Evolutionary conservation across 1,140 invertebrate genomes (phyloP).

Genomic region (Bathynomus jamesi): DNA sequence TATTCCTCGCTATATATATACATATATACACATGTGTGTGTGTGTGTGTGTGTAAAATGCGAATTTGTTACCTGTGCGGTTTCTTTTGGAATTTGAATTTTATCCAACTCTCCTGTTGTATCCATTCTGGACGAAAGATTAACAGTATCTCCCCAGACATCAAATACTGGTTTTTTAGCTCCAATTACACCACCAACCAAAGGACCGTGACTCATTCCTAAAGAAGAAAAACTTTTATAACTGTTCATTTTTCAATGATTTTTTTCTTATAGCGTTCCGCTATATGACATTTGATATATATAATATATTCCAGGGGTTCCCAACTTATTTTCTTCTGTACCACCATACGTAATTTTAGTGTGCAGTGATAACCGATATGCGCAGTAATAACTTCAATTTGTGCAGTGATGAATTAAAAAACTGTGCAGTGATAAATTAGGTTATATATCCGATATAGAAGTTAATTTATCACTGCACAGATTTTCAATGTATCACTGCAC

Average conservation of each 20-base stretch:
- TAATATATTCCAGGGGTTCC: neutral
- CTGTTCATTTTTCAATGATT: neutral
- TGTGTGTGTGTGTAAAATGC: too few relatives aligned
- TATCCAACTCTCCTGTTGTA: slow-evolving; percentile 74
- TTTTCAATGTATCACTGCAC: too few relatives aligned
- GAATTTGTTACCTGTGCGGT: slow-evolving; percentile 74
- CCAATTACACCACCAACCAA: slow-evolving; percentile 96
- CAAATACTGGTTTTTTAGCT: slow-evolving; percentile 93
- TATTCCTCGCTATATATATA: too few relatives aligned
- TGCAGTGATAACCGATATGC: too few relatives aligned
- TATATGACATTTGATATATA: neutral
- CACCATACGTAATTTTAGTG: too few relatives aligned
- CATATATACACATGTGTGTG: too few relatives aligned
- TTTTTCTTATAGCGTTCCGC: neutral
- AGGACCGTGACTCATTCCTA: slow-evolving; percentile 70
- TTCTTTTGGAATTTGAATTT: slow-evolving; percentile 77
- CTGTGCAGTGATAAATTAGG: too few relatives aligned
- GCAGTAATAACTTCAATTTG: too few relatives aligned
- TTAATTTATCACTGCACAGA: too few relatives aligned
- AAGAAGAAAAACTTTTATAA: slow-evolving; percentile 30
- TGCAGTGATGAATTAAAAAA: too few relatives aligned
- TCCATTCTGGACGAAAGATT: slow-evolving; percentile 93
- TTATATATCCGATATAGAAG: too few relatives aligned
- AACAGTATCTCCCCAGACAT: slow-evolving; percentile 96
- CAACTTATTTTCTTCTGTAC: too few relatives aligned